Base-by-base conservation (phyloP, 2,113 vertebrate genomes). In the Anolis carolinensis region DNA sequence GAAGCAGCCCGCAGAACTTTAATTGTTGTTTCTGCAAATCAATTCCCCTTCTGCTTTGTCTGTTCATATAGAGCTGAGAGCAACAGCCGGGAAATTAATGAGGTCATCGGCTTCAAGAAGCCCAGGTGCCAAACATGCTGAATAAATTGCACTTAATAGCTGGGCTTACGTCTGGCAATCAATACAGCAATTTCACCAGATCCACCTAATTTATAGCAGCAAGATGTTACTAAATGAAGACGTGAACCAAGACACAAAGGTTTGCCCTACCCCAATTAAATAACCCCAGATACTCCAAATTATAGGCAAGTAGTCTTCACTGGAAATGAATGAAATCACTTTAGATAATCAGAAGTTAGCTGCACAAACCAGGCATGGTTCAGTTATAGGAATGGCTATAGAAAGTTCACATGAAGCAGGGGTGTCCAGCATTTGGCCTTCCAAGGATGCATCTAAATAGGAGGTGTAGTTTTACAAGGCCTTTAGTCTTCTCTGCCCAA, bases 91-190 rank as follows among this genome's bases (percentile, higher is more conserved):
- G 92, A 89, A 86, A 88, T 79, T 79, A 92, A 93, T 82, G 83
- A 80, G 55, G 55, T 59, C 79, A 76, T 75, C 59, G 30, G 27
- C 72, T 76, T 87, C 73, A 48, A 76, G 48, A 71, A 82, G 82
- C 80, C 50, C 87, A 83, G 79, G 68, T 87, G 83, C 67, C 79
- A 91, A 87, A 59, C 0, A 25, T 87, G 85, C 68, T 84, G 87
- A 92, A 84, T 89, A 88, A 89, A 79, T 88, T 55, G 87, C 34
- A 48, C 73, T 82, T 87, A 77, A 82, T 87, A 77, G 86, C 72
- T 87, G 86, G 59, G 72, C 67, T 52, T 82, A 82, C 27, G 9
- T 76, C 44, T 67, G 44, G 6, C 36, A 77, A 87, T 87, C 86
- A 87, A 87, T 87, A 82, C 18, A 44, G 86, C 73, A 70, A 87